phyloP scores from a whole-genome alignment of 2,888 invertebrate genomes.

The Agonopterix arenella region DNA sequence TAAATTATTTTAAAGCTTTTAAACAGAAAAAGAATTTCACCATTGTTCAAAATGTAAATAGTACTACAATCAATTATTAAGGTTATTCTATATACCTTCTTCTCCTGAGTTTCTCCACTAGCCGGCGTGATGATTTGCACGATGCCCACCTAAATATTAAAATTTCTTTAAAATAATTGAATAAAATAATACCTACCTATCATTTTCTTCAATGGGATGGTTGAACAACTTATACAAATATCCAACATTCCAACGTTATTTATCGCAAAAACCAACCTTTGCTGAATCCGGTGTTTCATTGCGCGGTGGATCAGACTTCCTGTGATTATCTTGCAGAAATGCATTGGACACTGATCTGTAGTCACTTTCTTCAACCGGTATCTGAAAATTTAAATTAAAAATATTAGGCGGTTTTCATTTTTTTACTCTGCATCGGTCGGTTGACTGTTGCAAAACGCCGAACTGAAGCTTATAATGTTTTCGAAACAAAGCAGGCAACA shows the following conservation, averaged over 20 bases:
- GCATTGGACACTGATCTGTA: slow-evolving; percentile 64
- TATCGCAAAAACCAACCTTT: slow-evolving; percentile 35
- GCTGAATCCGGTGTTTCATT: slow-evolving; percentile 63
- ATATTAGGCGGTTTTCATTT: too few species aligned
- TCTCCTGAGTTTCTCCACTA: slow-evolving; percentile 39
- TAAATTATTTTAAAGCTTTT: not conserved
- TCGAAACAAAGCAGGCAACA: too few species aligned
- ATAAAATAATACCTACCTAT: not conserved
- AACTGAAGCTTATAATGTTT: too few species aligned
- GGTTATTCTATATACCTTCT: slow-evolving; percentile 36
- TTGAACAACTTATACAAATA: not conserved
- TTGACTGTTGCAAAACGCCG: too few species aligned
- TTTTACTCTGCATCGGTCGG: too few species aligned
- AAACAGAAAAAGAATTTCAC: slow-evolving; percentile 5
- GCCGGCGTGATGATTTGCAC: slow-evolving; percentile 35
- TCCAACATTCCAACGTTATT: not conserved
- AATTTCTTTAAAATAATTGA: slow-evolving; percentile 3
- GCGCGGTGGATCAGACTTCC: slow-evolving; percentile 51
- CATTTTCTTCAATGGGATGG: not conserved
- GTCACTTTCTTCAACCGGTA: slow-evolving; percentile 52
- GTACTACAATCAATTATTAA: not conserved
- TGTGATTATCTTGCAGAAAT: slow-evolving; percentile 63
- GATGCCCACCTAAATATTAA: slow-evolving; percentile 21
- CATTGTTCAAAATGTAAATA: slow-evolving; percentile 2
- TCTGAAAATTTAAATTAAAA: slow-evolving; percentile 29